Evolutionary conservation across 2,888 invertebrate genomes (phyloP).

Genomic region (Eupithecia subumbrata): DNA sequence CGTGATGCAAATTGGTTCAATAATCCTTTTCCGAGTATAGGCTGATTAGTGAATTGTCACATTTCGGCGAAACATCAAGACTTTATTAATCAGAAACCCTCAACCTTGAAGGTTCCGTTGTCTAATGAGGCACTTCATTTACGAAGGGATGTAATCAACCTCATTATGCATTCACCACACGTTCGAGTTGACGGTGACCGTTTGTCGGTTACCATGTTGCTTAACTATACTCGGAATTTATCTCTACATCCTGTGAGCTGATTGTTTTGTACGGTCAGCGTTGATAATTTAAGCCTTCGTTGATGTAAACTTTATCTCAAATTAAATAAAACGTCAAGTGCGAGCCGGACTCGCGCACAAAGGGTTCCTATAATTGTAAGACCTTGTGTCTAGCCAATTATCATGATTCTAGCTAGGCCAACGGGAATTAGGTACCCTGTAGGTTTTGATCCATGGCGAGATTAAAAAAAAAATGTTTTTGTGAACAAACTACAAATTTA

Average conservation of each 20-base stretch:
- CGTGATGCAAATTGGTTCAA: too few species aligned
- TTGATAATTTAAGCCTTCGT: not conserved
- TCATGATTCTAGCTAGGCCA: too few species aligned
- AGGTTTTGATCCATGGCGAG: too few species aligned
- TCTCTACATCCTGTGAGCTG: slow-evolving; percentile 11
- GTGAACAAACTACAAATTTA: too few species aligned
- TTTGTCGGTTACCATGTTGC: not conserved
- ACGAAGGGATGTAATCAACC: slow-evolving; percentile 5
- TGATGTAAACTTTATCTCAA: too few species aligned
- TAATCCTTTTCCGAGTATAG: too few species aligned
- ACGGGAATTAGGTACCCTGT: too few species aligned
- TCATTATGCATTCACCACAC: slow-evolving; percentile 14
- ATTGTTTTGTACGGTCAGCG: slow-evolving; percentile 3
- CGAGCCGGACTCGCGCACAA: too few species aligned
- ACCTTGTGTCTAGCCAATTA: too few species aligned
- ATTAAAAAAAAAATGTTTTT: too few species aligned
- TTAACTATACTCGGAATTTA: slow-evolving; percentile 12
- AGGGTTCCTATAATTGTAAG: too few species aligned
- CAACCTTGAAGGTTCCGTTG: slow-evolving; percentile 11
- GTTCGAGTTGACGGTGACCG: not conserved
- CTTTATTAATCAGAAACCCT: slow-evolving; percentile 9
- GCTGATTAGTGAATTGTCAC: not conserved
- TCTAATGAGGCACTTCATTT: slow-evolving; percentile 16
- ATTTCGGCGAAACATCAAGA: not conserved
- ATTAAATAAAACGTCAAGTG: too few species aligned